A percentile compares a stretch with the other conserved stretches of the same genome.
These are phyloP conservation scores for Cydia splendana DNA, from an alignment of 1,140 invertebrate genomes.

Conservation along the genomic window DNA sequence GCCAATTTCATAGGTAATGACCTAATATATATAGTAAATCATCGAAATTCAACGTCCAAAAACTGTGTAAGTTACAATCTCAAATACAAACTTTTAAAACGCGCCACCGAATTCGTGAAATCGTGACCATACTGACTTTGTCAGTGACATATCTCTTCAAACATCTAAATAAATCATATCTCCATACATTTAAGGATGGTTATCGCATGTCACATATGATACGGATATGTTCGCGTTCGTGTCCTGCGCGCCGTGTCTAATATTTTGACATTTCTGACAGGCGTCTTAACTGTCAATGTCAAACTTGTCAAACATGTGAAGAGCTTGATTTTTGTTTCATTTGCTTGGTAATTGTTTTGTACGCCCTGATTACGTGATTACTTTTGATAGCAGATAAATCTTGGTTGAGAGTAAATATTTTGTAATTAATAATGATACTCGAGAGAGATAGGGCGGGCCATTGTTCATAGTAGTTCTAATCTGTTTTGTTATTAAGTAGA, in stretches of 20 bases:
- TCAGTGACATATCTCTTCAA: constrained; percentile 5
- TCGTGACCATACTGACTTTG: constrained; percentile 7
- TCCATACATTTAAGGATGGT: background rate
- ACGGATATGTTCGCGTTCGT: constrained; percentile 1
- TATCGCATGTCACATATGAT: background rate
- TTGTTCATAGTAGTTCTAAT: background rate
- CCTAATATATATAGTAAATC: background rate
- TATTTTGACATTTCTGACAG: constrained; percentile 25
- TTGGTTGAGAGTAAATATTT: constrained; percentile 13
- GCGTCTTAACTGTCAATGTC: constrained; percentile 29
- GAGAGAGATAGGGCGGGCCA: background rate
- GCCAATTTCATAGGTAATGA: too few relatives aligned
- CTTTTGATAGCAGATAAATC: constrained; percentile 4
- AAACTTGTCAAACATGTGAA: constrained; percentile 14
- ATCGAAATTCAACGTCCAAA: background rate
- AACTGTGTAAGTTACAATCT: constrained; percentile 12
- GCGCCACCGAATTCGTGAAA: constrained; percentile 34
- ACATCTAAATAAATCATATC: constrained; percentile 15
- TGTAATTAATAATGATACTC: constrained; percentile 15
- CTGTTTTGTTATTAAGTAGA: background rate
- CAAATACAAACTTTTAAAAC: background rate
- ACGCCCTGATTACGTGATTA: background rate
- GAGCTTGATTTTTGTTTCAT: background rate
- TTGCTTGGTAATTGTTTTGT: constrained; percentile 27
- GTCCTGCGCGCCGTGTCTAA: constrained; percentile 18